Evolutionary conservation across 1,140 invertebrate species (phyloP).

Genomic region (Mya arenaria): DNA sequence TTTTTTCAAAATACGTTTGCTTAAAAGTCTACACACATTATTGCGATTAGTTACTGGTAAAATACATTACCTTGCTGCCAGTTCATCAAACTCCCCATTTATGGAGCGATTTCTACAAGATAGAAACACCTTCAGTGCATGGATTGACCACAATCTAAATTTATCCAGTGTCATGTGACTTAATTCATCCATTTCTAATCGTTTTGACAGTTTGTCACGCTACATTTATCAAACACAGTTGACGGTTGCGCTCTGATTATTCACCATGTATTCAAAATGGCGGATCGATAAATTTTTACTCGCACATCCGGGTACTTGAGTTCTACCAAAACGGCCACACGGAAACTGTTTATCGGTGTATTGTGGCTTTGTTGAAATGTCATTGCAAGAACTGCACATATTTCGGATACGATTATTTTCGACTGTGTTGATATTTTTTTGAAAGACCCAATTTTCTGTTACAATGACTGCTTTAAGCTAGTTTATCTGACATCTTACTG

Average conservation of each 20-base stretch:
- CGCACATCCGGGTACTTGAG: conserved; percentile 23
- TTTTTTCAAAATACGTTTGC: not conserved
- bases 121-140: conserved; percentile 26
- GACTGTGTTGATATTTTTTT: no score
- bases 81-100: conserved; percentile 2
- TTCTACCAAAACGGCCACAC: not conserved
- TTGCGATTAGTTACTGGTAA: not conserved
- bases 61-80: conserved; percentile 4
- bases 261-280: not conserved
- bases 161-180: conserved; percentile 7
- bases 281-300: conserved; percentile 27
- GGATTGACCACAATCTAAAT: conserved; percentile 22
- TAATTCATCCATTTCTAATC: conserved; percentile 3
- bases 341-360: conserved; percentile 21
- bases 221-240: not conserved
- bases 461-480: no score
- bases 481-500: no score
- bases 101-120: not conserved
- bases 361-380: no score
- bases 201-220: not conserved
- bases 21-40: not conserved
- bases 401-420: no score
- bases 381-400: no score
- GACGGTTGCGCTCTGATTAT: not conserved
- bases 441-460: no score